These are phyloP conservation scores for Cyrtodaria siliqua DNA, from an alignment of 2,888 invertebrate genomes.

Conservation along the genomic window DNA sequence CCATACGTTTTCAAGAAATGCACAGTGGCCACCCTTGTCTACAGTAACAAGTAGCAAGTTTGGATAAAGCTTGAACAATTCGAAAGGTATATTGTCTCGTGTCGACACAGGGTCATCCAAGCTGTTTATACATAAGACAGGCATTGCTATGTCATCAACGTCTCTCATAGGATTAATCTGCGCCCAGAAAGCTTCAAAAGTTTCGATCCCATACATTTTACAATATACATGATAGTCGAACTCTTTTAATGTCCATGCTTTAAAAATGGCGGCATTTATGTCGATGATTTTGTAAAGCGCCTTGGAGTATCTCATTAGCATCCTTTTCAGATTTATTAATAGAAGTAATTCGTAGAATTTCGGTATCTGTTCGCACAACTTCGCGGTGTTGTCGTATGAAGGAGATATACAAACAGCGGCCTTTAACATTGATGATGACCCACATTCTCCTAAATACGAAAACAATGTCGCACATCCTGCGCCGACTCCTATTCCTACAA, in stretches of 20 bases:
- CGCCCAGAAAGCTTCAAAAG: constrained; percentile 80
- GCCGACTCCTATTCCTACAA: constrained; percentile 79
- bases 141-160: constrained; percentile 82
- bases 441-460: constrained; percentile 83
- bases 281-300: constrained; percentile 73
- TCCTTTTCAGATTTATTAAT: constrained; percentile 70
- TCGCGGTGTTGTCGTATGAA: constrained; percentile 72
- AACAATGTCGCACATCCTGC: constrained; percentile 80
- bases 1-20: constrained; percentile 77
- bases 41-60: constrained; percentile 80
- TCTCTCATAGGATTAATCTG: constrained; percentile 82
- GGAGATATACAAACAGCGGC: constrained; percentile 80
- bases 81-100: constrained; percentile 75
- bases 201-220: constrained; percentile 61
- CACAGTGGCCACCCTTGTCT: constrained; percentile 83
- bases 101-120: constrained; percentile 80
- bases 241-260: constrained; percentile 72
- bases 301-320: constrained; percentile 70
- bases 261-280: constrained; percentile 67
- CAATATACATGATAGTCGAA: constrained; percentile 78
- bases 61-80: constrained; percentile 81
- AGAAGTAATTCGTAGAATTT: constrained; percentile 75
- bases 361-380: constrained; percentile 64
- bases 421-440: constrained; percentile 74
- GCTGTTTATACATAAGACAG: constrained; percentile 81